Conservation (phyloP, 2,797 vertebrate species). For the Rachycentron canadum region DNA sequence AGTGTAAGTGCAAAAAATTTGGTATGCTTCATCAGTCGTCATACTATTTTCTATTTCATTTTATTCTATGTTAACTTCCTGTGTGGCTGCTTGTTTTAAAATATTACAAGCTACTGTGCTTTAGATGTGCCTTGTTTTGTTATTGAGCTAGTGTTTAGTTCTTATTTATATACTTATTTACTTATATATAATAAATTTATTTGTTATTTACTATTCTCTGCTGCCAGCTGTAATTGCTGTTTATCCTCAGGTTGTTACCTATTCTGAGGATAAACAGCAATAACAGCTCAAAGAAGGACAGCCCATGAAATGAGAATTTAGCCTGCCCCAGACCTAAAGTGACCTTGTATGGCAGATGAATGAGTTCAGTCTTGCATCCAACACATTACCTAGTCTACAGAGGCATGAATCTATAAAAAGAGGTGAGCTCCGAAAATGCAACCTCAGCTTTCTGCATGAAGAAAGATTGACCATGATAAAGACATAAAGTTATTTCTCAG, state of each 20-base stretch:
- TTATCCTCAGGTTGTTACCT: too few species aligned
- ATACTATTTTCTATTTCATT: neutral
- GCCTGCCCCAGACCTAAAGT: neutral
- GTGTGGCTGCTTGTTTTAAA: neutral
- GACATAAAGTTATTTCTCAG: neutral
- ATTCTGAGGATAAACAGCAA: neutral
- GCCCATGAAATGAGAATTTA: conserved; percentile 12
- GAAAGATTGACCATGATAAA: neutral
- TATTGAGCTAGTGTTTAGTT: neutral
- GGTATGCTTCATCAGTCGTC: neutral
- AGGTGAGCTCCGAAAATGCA: conserved; percentile 10
- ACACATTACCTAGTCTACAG: neutral
- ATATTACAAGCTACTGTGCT: neutral
- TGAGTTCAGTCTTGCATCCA: neutral
- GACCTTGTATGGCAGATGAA: conserved; percentile 17
- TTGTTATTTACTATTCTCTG: neutral
- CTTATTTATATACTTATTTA: too few species aligned
- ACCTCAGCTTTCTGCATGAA: conserved; percentile 9
- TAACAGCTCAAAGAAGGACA: neutral
- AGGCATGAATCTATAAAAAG: conserved; percentile 1
- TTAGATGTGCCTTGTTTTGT: neutral
- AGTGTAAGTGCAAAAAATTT: neutral
- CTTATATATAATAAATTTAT: neutral
- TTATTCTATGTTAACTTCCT: neutral
- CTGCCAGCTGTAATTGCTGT: too few species aligned